These are phyloP conservation scores for Polyommatus iphigenia DNA, from an alignment of 2,888 invertebrate genomes.

Conservation along the genomic window DNA sequence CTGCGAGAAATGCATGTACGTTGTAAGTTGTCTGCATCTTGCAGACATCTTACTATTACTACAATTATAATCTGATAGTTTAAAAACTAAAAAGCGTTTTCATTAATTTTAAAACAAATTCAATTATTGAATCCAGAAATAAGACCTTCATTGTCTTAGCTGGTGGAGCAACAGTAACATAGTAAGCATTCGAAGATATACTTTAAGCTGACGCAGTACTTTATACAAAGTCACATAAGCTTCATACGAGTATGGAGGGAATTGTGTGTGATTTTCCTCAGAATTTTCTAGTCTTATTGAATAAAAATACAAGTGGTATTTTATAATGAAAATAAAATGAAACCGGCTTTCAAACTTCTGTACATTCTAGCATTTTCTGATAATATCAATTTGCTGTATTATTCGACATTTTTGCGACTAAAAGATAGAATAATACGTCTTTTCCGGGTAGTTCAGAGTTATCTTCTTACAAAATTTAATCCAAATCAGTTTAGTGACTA, in stretches of 20 bases:
- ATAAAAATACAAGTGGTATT: slow-evolving; percentile 14
- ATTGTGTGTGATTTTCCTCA: slow-evolving; percentile 13
- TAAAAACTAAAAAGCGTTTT: no score
- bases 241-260: slow-evolving; percentile 14
- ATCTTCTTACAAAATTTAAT: no score
- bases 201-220: slow-evolving; percentile 22
- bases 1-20: no score
- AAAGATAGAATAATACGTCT: neutral
- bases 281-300: neutral
- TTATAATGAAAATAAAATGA: slow-evolving; percentile 1
- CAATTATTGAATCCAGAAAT: neutral
- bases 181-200: slow-evolving; percentile 27
- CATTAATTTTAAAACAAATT: neutral
- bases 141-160: neutral
- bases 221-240: slow-evolving; percentile 25
- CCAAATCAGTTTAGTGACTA: no score
- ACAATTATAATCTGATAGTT: no score
- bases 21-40: no score
- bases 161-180: neutral
- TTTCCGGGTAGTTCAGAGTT: no score
- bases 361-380: neutral
- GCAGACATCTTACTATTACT: no score
- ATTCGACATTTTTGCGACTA: neutral
- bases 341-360: neutral
- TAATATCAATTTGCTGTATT: neutral